These are phyloP conservation scores for Camponotus pennsylvanicus DNA, from an alignment of 1,140 invertebrate species.

Conservation along the genomic window DNA sequence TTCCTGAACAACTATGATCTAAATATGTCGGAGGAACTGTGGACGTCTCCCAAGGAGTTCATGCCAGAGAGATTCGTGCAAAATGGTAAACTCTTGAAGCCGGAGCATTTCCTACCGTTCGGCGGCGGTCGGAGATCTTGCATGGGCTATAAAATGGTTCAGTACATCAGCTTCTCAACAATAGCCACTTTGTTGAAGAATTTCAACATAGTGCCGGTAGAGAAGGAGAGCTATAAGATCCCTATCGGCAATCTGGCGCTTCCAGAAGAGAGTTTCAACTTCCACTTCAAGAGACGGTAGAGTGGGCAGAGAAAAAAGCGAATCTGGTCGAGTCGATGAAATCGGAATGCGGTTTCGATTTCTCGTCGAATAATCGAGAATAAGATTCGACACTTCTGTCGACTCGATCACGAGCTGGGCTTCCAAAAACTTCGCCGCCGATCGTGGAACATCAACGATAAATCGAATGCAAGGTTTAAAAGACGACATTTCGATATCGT, in stretches of 20 bases:
- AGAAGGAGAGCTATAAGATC: constrained; percentile 85
- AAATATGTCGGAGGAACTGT: constrained; percentile 91
- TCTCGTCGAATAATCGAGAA: constrained; percentile 11
- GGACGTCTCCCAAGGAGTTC: constrained; percentile 86
- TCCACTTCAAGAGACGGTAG: constrained; percentile 87
- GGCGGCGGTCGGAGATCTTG: constrained; percentile 95
- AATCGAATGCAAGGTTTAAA: not conserved
- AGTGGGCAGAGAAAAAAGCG: not conserved
- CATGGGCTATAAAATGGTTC: constrained; percentile 94
- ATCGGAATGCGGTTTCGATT: constrained; percentile 25
- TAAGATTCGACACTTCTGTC: not conserved
- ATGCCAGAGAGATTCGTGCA: constrained; percentile 91
- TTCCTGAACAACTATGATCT: constrained; percentile 96
- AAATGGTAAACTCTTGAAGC: constrained; percentile 86
- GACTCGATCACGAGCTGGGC: constrained; percentile 36
- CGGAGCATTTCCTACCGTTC: constrained; percentile 94
- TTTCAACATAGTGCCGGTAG: constrained; percentile 89
- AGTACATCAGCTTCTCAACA: constrained; percentile 91
- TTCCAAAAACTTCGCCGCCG: not conserved
- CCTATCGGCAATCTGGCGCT: constrained; percentile 90
- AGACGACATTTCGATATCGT: constrained; percentile 2
- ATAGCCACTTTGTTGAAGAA: constrained; percentile 91
- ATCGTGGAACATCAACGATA: constrained; percentile 8
- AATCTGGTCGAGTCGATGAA: constrained; percentile 32
- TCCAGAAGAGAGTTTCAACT: constrained; percentile 89